Conservation (phyloP, 2,888 invertebrate genomes). For the Malthinus flaveolus region DNA sequence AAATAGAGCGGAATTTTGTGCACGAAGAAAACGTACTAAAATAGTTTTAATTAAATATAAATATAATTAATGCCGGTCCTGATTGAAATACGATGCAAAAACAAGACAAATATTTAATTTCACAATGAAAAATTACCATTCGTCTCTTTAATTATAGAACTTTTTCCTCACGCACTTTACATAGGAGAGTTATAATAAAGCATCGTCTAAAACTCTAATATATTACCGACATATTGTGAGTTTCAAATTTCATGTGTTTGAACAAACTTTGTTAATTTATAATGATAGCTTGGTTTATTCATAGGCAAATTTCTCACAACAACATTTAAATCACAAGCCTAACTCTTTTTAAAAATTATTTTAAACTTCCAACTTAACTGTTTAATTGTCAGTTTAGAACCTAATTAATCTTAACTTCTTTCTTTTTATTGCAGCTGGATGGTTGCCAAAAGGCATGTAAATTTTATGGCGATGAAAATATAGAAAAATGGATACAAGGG, state of each 20-base stretch:
- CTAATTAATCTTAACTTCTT: constrained; percentile 11
- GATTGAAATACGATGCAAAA: too few species aligned
- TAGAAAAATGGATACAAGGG: not conserved
- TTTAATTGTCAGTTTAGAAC: not conserved
- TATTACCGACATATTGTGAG: constrained; percentile 43
- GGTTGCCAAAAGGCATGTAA: constrained; percentile 1
- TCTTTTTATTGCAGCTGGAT: constrained; percentile 17
- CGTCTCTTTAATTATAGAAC: constrained; percentile 4
- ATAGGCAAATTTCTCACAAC: constrained; percentile 45
- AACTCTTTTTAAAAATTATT: constrained; percentile 25
- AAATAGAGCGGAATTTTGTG: too few species aligned
- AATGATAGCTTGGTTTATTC: constrained; percentile 46
- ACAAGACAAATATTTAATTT: not conserved
- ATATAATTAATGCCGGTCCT: too few species aligned
- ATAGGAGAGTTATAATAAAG: not conserved
- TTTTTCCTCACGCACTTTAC: not conserved
- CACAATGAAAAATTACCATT: constrained; percentile 5
- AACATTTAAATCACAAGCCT: constrained; percentile 41
- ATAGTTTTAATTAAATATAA: too few species aligned
- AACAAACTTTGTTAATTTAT: constrained; percentile 50
- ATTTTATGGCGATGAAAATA: not conserved
- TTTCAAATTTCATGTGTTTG: constrained; percentile 49
- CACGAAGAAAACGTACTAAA: too few species aligned
- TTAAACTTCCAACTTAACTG: constrained; percentile 10
- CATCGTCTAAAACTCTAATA: constrained; percentile 32